Base-by-base conservation (phyloP, 2,888 invertebrate genomes). In the Hypomecis punctinalis region DNA sequence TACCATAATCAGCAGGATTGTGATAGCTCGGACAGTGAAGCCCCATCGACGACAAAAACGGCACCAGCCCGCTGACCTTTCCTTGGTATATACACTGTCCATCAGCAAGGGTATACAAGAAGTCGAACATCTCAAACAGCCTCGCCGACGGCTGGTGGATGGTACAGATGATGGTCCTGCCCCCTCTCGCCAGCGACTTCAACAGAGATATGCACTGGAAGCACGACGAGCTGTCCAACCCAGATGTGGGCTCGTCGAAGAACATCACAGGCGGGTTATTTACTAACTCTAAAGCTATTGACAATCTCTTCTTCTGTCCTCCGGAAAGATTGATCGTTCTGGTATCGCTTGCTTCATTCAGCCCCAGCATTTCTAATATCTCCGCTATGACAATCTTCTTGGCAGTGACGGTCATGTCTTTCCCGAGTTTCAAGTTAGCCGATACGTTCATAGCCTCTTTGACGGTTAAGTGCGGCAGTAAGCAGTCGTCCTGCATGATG, bases 251-350 rank as follows among this genome's bases (percentile, higher is more conserved):
- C 87, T 99, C 98, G 81, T 99, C 98, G 83, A 99, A 98, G 89
- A 98, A 99, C 98, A 99, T 98, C 67, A 99, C 97, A 70, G 98
- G 98, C 35, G 99, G 98, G 92, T 98, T 98, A 89, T 98, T 98
- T 55, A 98, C 98, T 84, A 98, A 94, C 90, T 98, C 98, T 82
- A 98, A 91, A 59, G 98, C 98, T 80, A 98, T 98, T 6, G 98
- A 98, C 68, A 98, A 93, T 63, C 98, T 94, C 86, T 98, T 98
- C 70, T 97, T 94, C 90, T 98, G 98, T 0, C 98, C 98, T 23
- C 98, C 98, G 6, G 98, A 98, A 47, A 98, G 94, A 81, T 96
- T 96, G 55, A 95, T 94, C 10, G 97, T 96, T 76, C 96, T 94
- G 0, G 98, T 98, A 76, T 97, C 95, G 58, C 94, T 94, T 63